Evolutionary conservation across 2,888 invertebrate species (phyloP).

Genomic region (Cantharis rufa): DNA sequence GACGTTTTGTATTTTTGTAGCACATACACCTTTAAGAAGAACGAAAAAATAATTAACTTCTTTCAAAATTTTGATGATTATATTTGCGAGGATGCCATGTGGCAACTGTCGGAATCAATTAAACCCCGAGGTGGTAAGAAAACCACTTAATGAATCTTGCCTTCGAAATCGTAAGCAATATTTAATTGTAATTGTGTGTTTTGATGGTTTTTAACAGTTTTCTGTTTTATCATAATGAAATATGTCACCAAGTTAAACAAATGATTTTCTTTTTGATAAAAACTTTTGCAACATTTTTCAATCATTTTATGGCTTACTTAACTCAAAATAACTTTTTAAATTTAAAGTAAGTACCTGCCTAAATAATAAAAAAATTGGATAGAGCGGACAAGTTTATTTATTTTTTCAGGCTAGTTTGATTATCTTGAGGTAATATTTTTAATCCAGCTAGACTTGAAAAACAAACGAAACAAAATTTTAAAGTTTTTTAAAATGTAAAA

Average conservation of each 20-base stretch:
- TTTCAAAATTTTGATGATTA: constrained; percentile 97
- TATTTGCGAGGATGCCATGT: constrained; percentile 95
- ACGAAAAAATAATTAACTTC: constrained; percentile 91
- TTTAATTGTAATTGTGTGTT: constrained; percentile 15
- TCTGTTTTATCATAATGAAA: neutral
- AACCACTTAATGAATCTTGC: constrained; percentile 32
- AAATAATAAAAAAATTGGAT: neutral
- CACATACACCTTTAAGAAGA: constrained; percentile 90
- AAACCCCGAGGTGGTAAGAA: constrained; percentile 82
- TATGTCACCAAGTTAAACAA: neutral
- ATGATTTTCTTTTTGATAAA: neutral
- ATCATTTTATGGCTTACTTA: neutral
- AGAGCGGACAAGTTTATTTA: neutral
- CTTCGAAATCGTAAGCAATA: constrained; percentile 14
- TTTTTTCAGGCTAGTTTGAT: neutral
- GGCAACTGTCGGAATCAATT: constrained; percentile 96
- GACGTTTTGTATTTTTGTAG: constrained; percentile 58
- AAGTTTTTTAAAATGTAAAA: too few relatives aligned
- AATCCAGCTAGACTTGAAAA: too few relatives aligned
- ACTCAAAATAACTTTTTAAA: neutral
- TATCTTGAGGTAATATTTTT: too few relatives aligned
- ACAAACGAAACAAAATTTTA: too few relatives aligned
- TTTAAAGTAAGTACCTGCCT: too few relatives aligned
- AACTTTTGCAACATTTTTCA: neutral
- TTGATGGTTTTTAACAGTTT: neutral